phyloP scores from a whole-genome alignment of 2,113 vertebrate genomes.

The Cryptotis parvus region DNA sequence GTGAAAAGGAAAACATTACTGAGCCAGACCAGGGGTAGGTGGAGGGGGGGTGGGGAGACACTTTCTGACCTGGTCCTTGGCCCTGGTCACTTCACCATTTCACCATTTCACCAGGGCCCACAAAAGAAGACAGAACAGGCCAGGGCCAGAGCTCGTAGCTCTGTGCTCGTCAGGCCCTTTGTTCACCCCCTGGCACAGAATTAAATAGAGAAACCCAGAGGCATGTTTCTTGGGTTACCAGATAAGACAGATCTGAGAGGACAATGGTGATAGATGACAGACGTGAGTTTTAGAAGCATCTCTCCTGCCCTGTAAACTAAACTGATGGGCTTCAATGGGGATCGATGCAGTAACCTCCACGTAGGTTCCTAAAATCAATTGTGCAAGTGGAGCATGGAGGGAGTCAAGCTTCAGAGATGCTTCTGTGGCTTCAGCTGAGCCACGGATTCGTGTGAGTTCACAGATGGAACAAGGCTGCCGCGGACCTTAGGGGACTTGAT shows the following conservation, averaged over 20 bases:
- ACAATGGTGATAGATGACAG: constrained; percentile 38
- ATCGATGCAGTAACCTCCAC: constrained; percentile 57
- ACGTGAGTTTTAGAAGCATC: constrained; percentile 36
- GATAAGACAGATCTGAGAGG: background rate
- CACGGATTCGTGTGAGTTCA: background rate
- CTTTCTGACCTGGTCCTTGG: constrained; percentile 26
- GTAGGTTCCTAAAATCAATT: constrained; percentile 72
- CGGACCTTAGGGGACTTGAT: background rate
- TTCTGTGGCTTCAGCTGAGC: constrained; percentile 39
- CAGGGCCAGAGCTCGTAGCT: background rate
- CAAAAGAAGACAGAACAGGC: background rate
- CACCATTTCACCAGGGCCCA: background rate
- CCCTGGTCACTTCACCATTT: constrained; percentile 31
- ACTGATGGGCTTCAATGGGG: constrained; percentile 67
- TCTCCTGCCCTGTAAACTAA: constrained; percentile 24
- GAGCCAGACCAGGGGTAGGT: background rate
- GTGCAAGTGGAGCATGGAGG: constrained; percentile 26
- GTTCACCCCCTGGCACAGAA: no score
- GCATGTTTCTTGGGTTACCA: background rate
- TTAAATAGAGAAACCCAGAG: background rate
- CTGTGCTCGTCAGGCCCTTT: no score
- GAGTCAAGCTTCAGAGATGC: constrained; percentile 48
- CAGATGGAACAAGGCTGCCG: background rate
- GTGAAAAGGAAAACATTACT: background rate
- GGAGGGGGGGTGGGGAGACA: rapidly evolving